Base-by-base conservation (phyloP, 2,888 invertebrate genomes). In the Camptogramma bilineatum region DNA sequence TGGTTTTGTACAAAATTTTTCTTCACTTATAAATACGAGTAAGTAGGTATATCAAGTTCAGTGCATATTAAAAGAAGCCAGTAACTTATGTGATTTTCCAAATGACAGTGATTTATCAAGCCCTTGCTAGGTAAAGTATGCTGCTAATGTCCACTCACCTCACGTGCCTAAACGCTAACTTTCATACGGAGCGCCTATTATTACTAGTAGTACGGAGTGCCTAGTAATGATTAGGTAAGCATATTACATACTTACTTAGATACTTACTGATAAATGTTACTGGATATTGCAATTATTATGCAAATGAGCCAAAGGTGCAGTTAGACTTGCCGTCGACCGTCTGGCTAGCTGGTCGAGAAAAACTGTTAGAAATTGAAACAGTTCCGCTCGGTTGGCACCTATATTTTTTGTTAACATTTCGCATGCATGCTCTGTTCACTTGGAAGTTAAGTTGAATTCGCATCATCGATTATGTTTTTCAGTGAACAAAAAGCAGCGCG, bases 401-500 rank as follows among this genome's bases (percentile, higher is more conserved):
- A n/a, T 42, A 28, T 16, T 55, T 62, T 62, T 51, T 55, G 9
- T 51, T 5, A 28, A 19, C 42, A 50, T 28, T 31, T 54, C 28
- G 47, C 60, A 59, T 52, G 52, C 51, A 34, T 42, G 42, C 50
- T 57, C 34, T 60, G 53, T 31, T 42, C 18, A 50, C 28, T 48
- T 34, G 51, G 21, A 47, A 24, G 47, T 47, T 48, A 47, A 52
- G 53, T 48, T 39, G 48, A 28, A 42, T 50, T 42, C 42, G 42
- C 42, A 50, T 54, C n/a, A 54, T 54, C 50, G 54, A 54, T 60
- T 60, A 47, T 24, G 61, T 55, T 61, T 55, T 55, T 51, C 8
- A 24, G 16, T 44, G 17, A 51, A 28, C 42, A 51, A 50, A 44
- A 19, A 42, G 16, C 5, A 19, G 39, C 42, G 17, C 16, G 42